Evolutionary conservation across 2,797 vertebrate species (phyloP).

Genomic region (Ceryle rudis): DNA sequence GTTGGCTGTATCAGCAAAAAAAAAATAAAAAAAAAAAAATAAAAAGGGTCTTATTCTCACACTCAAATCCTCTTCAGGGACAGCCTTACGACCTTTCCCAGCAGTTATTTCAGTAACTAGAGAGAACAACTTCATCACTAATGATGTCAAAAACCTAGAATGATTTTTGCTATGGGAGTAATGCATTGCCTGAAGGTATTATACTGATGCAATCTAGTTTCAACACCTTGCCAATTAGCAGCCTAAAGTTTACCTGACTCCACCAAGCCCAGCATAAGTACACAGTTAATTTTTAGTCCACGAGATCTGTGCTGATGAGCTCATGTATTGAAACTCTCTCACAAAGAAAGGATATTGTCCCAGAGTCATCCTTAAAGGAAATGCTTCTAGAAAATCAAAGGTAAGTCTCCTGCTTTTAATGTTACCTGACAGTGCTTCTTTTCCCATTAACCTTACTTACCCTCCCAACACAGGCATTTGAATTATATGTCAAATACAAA

Average conservation of each 20-base stretch:
- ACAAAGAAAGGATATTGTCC: neutral
- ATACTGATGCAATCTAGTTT: neutral
- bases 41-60: neutral
- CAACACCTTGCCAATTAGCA: neutral
- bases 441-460: neutral
- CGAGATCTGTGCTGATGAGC: neutral
- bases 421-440: neutral
- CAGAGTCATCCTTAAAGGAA: neutral
- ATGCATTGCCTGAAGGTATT: neutral
- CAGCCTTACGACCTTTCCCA: neutral
- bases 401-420: neutral
- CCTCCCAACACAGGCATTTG: neutral
- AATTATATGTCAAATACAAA: neutral
- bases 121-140: neutral
- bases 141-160: neutral
- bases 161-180: neutral
- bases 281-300: conserved; percentile 6
- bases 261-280: neutral
- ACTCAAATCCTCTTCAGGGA: conserved; percentile 10
- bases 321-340: neutral
- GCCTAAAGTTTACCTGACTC: neutral
- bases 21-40: neutral
- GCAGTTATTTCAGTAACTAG: neutral
- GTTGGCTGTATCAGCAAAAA: conserved; percentile 83
- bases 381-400: neutral